Conservation (phyloP, 2,888 invertebrate genomes). For the Cancer borealis region DNA sequence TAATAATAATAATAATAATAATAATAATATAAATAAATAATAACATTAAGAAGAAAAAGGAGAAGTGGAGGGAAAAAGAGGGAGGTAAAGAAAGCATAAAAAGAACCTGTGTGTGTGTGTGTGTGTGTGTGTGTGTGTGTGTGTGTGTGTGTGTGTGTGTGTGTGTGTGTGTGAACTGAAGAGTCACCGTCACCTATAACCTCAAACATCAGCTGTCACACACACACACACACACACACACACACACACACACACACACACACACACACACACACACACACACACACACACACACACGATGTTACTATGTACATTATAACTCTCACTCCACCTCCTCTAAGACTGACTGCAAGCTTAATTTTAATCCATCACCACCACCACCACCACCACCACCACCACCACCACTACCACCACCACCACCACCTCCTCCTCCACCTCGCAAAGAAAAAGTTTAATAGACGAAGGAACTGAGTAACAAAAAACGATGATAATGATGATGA, state of each 20-base stretch:
- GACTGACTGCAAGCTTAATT: background rate
- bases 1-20: too few species aligned
- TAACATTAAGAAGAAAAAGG: background rate
- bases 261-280: too few species aligned
- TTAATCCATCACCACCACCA: background rate
- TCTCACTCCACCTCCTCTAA: background rate
- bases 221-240: too few species aligned
- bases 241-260: too few species aligned
- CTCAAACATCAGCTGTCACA: background rate
- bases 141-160: conserved; percentile 9
- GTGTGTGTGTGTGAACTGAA: background rate
- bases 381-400: background rate
- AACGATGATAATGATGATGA: conserved; percentile 25
- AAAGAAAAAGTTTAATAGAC: too few species aligned
- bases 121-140: too few species aligned
- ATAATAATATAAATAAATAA: too few species aligned
- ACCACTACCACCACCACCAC: background rate
- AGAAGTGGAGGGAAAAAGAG: background rate
- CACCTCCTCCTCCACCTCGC: too few species aligned
- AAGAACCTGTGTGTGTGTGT: background rate
- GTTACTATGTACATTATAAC: background rate
- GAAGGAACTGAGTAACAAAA: too few species aligned
- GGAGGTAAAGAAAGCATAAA: background rate
- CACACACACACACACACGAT: too few species aligned
- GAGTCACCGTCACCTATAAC: background rate